Percentiles rank a stretch among this genome's conserved stretches.
These are phyloP conservation scores for Nicator chloris DNA, from an alignment of 2,113 vertebrate species.

Conservation along the genomic window DNA sequence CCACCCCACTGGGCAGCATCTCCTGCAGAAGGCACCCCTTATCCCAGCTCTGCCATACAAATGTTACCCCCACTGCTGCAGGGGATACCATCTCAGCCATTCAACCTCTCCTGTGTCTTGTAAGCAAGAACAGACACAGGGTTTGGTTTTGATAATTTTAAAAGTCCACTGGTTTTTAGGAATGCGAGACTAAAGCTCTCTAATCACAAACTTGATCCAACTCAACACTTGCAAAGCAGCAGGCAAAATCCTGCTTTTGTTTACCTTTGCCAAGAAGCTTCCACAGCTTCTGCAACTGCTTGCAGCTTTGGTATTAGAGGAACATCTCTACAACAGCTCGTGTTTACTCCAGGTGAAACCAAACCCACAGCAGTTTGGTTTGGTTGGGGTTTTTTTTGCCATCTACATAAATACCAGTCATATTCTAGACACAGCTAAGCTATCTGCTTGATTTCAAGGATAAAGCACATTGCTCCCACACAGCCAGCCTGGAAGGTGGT, in stretches of 20 bases:
- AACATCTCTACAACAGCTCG: neutral
- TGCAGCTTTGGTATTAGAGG: neutral
- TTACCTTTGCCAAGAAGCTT: neutral
- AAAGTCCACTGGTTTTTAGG: neutral
- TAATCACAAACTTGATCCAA: neutral
- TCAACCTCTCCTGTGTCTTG: neutral
- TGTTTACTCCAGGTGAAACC: neutral
- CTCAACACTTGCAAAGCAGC: neutral
- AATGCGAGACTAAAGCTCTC: fast-evolving
- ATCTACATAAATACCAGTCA: no score
- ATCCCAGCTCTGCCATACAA: fast-evolving
- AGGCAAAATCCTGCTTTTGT: neutral
- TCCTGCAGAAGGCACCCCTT: neutral
- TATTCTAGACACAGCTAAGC: neutral
- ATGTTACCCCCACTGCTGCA: fast-evolving
- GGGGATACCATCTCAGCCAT: neutral
- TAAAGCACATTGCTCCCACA: neutral
- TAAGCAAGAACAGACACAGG: neutral
- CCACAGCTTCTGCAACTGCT: neutral
- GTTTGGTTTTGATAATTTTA: neutral
- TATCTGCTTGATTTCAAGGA: neutral
- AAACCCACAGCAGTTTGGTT: neutral
- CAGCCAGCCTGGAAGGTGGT: neutral
- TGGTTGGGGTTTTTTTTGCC: fast-evolving
- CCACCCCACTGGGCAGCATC: neutral